Percentiles rank a stretch among this genome's conserved stretches.
phyloP scores from a whole-genome alignment of 2,797 vertebrate species.

The Heterohyrax brucei region DNA sequence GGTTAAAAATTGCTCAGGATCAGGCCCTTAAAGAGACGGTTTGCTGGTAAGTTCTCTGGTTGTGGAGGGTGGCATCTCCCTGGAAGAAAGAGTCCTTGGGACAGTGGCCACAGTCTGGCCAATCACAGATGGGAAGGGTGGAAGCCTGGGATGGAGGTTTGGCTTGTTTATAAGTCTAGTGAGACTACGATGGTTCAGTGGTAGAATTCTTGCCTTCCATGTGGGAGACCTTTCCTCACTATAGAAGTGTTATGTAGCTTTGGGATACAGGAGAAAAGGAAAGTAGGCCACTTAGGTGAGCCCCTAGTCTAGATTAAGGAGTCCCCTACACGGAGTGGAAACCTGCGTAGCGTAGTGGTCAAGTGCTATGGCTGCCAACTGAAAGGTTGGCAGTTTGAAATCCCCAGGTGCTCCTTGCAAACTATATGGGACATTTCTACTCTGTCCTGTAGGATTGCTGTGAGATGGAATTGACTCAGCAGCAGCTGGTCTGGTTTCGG shows the following conservation, averaged over 20 bases:
- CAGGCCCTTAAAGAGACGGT: neutral
- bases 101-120: neutral
- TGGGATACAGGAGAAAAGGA: slow-evolving; percentile 50
- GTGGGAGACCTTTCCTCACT: neutral
- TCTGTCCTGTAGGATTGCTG: too few relatives aligned
- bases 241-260: neutral
- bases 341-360: too few relatives aligned
- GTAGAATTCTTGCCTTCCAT: too few relatives aligned
- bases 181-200: too few relatives aligned
- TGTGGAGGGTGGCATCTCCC: neutral
- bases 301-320: neutral
- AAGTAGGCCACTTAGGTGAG: neutral
- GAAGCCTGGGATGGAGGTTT: neutral
- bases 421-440: too few relatives aligned
- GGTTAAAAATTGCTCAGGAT: neutral
- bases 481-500: too few relatives aligned
- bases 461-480: too few relatives aligned
- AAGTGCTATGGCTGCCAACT: too few relatives aligned
- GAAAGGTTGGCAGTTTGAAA: too few relatives aligned
- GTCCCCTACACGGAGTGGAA: neutral
- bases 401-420: too few relatives aligned
- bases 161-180: neutral
- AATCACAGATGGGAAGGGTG: neutral
- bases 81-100: neutral
- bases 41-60: neutral